Conservation (phyloP, 2,888 invertebrate species). For the Epinotia bilunana region DNA sequence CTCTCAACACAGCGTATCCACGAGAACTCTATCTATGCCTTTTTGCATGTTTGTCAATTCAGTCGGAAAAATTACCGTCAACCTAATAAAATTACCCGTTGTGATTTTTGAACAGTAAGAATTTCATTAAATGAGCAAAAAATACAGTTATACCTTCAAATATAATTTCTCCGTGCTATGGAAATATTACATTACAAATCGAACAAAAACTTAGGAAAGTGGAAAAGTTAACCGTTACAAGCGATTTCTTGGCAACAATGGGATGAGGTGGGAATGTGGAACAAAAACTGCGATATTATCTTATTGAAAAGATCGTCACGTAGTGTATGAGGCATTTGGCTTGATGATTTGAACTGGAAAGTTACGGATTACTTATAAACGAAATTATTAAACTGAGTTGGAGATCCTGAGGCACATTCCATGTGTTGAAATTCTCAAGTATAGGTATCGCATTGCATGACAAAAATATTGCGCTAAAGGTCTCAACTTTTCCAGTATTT, state of each 20-base stretch:
- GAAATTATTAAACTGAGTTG: neutral
- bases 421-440: too few relatives aligned
- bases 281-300: constrained; percentile 69
- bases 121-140: neutral
- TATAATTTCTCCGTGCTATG: constrained; percentile 8
- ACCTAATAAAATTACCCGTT: neutral
- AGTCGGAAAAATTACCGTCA: neutral
- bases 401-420: neutral
- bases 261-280: constrained; percentile 57
- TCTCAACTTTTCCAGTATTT: neutral
- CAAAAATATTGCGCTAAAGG: neutral
- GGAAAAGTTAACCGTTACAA: constrained; percentile 74
- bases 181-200: constrained; percentile 42
- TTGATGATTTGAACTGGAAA: constrained; percentile 21
- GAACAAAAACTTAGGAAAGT: constrained; percentile 63
- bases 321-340: constrained; percentile 75
- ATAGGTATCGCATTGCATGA: too few relatives aligned
- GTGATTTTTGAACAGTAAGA: neutral
- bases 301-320: constrained; percentile 73
- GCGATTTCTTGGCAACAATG: constrained; percentile 75
- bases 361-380: constrained; percentile 3
- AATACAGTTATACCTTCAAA: neutral
- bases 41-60: neutral
- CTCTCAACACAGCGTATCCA: too few relatives aligned
- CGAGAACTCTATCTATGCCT: too few relatives aligned